Evolutionary conservation across 2,888 invertebrate genomes (phyloP).

Genomic region (Ariolimax columbianus): DNA sequence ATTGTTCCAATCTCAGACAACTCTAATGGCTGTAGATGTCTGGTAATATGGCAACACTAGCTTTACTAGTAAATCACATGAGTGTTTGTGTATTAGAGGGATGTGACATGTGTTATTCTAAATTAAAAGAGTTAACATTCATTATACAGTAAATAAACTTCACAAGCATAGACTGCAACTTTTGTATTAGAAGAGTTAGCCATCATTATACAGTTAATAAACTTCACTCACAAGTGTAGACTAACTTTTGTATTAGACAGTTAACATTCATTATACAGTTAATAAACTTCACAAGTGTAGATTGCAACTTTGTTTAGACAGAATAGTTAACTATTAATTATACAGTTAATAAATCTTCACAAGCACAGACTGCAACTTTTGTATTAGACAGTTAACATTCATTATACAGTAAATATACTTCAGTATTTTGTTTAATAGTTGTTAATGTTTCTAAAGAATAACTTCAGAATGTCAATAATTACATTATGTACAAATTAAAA

Average conservation of each 20-base stretch:
- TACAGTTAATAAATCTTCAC: neutral
- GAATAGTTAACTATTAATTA: too few species aligned
- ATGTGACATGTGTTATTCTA: neutral
- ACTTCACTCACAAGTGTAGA: neutral
- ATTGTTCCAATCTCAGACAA: neutral
- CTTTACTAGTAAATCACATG: neutral
- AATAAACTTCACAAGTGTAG: too few species aligned
- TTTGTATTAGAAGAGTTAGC: neutral
- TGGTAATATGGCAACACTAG: conserved; percentile 16
- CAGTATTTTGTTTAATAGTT: too few species aligned
- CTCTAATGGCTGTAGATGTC: neutral
- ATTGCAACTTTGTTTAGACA: too few species aligned
- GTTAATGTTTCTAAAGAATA: too few species aligned
- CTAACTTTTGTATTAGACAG: too few species aligned
- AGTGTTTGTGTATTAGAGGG: neutral
- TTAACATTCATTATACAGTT: too few species aligned
- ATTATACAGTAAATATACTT: neutral
- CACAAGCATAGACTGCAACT: neutral
- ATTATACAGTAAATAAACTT: neutral
- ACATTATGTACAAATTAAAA: too few species aligned
- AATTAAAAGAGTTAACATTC: neutral
- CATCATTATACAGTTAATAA: neutral
- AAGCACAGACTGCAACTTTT: neutral
- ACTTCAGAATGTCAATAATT: too few species aligned
- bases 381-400: neutral